Conservation (phyloP, 2,888 invertebrate species). For the Orgyia antiqua region DNA sequence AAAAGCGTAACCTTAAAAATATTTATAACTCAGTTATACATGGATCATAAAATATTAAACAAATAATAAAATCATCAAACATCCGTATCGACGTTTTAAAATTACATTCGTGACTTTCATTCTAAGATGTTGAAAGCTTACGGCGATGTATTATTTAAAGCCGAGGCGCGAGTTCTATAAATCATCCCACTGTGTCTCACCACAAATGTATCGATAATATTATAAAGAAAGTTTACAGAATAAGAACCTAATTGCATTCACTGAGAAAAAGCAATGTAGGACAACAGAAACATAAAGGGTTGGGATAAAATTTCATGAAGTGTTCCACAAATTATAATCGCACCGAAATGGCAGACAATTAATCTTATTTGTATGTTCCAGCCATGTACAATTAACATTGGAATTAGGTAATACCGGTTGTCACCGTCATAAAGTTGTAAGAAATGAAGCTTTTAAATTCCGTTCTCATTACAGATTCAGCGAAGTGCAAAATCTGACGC, state of each 20-base stretch:
- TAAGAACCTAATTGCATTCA: slow-evolving; percentile 54
- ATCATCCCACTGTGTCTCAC: slow-evolving; percentile 61
- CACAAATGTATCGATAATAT: slow-evolving; percentile 63
- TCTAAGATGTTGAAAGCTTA: slow-evolving; percentile 69
- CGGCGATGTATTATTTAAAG: slow-evolving; percentile 72
- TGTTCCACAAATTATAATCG: slow-evolving; percentile 45
- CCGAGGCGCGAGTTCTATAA: slow-evolving; percentile 62
- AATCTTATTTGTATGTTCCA: slow-evolving; percentile 53
- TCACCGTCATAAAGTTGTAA: slow-evolving; percentile 33
- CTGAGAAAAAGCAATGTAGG: slow-evolving; percentile 20
- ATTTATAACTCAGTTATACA: slow-evolving; percentile 11
- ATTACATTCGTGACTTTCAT: slow-evolving; percentile 75
- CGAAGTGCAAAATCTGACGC: slow-evolving; percentile 72
- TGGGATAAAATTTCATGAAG: slow-evolving; percentile 31
- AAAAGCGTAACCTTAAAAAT: slow-evolving; percentile 24
- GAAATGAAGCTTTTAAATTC: slow-evolving; percentile 46
- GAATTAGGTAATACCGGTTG: slow-evolving; percentile 61
- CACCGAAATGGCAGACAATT: slow-evolving; percentile 42
- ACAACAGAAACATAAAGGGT: slow-evolving; percentile 12
- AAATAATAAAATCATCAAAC: slow-evolving; percentile 60
- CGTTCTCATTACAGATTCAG: slow-evolving; percentile 60
- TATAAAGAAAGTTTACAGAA: slow-evolving; percentile 53
- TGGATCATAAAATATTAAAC: slow-evolving; percentile 26
- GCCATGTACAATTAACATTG: slow-evolving; percentile 51
- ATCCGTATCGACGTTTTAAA: slow-evolving; percentile 66